Evolutionary conservation across 2,113 vertebrate species (phyloP).

Genomic region (Merops nubicus): DNA sequence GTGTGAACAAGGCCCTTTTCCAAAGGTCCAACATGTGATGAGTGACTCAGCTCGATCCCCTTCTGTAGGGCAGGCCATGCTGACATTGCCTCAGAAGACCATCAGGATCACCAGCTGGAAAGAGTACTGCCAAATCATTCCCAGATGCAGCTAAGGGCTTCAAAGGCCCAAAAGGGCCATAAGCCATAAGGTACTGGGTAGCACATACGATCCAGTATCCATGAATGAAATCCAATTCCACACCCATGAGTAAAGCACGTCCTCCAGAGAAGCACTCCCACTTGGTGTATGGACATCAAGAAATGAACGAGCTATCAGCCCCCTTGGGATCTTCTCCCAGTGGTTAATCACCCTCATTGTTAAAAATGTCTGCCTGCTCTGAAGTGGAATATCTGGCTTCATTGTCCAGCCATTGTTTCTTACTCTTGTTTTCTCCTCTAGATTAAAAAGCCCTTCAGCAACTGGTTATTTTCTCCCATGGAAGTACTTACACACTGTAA

Average conservation of each 20-base stretch:
- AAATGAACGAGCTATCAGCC: not conserved
- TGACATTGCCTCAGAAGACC: not conserved
- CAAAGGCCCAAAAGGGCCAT: not conserved
- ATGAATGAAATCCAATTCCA: not conserved
- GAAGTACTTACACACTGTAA: conserved; percentile 42
- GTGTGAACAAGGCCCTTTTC: not conserved
- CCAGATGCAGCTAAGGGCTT: not conserved
- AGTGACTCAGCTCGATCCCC: not conserved
- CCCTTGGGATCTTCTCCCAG: conserved; percentile 45
- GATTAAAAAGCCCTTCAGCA: conserved; percentile 69
- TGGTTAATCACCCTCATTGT: conserved; percentile 56
- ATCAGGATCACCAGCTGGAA: not conserved
- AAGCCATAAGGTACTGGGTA: not conserved
- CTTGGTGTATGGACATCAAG: not conserved
- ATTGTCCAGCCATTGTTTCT: conserved; percentile 59
- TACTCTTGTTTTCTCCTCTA: conserved; percentile 51
- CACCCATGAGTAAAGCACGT: not conserved
- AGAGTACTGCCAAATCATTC: not conserved
- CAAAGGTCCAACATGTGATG: not conserved
- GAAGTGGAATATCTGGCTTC: conserved; percentile 55
- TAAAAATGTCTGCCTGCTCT: conserved; percentile 39
- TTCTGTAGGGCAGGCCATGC: not conserved
- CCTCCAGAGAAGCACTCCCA: not conserved
- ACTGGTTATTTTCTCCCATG: conserved; percentile 52
- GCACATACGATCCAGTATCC: not conserved